Evolutionary conservation across 2,797 vertebrate species (phyloP).

Genomic region (Selene dorsalis): DNA sequence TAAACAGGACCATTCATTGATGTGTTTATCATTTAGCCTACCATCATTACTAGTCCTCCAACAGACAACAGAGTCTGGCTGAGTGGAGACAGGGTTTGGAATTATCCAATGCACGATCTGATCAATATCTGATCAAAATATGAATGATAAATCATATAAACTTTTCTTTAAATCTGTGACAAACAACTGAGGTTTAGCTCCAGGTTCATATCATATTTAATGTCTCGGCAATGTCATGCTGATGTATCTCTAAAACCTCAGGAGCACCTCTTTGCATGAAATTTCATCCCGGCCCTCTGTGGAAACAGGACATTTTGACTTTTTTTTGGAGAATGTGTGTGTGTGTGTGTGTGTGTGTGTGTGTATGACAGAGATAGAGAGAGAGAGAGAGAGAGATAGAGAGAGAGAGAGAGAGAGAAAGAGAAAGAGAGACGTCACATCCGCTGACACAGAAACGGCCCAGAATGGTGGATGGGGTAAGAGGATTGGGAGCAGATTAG

Average conservation of each 20-base stretch:
- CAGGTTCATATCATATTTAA: too few relatives aligned
- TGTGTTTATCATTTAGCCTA: not conserved
- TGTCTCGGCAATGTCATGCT: too few relatives aligned
- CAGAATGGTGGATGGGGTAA: conserved; percentile 74
- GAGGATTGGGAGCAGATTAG: conserved; percentile 87
- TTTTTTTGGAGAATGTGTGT: conserved; percentile 5
- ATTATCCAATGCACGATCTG: not conserved
- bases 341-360: conserved; percentile 1
- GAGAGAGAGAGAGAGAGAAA: too few relatives aligned
- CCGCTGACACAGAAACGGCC: conserved; percentile 72
- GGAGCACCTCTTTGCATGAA: not conserved
- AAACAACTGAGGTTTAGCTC: not conserved
- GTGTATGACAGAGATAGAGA: not conserved
- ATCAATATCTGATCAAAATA: not conserved
- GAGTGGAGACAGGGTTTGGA: not conserved
- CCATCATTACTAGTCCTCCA: not conserved
- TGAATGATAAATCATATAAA: not conserved
- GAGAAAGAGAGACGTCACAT: conserved; percentile 54
- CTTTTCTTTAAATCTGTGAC: not conserved
- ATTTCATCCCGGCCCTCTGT: not conserved
- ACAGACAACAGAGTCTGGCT: not conserved
- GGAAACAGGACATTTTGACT: conserved; percentile 21
- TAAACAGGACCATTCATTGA: conserved; percentile 23
- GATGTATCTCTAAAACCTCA: not conserved
- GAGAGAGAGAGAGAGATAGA: conserved; percentile 22